A percentile compares a stretch with the other conserved stretches of the same genome.
Conservation (phyloP, 2,113 vertebrate species). For the Gallinago paraguaiae region DNA sequence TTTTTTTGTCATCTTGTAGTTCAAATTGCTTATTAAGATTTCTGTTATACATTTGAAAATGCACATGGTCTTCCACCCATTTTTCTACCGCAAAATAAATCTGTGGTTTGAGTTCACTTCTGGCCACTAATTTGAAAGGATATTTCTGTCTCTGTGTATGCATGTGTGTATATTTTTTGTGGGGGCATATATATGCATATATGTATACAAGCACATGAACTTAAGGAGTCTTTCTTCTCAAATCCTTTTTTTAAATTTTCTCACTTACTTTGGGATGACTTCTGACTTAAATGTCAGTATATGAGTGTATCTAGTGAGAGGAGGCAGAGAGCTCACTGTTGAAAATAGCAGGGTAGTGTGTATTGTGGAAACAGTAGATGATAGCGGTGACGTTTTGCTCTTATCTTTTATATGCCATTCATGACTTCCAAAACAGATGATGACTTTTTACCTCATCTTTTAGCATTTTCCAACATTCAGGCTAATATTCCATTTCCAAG, state of each 20-base stretch:
- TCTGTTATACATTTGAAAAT: not conserved
- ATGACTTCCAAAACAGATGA: not conserved
- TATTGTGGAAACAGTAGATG: not conserved
- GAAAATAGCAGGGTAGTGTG: not conserved
- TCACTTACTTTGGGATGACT: not conserved
- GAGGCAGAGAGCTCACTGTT: not conserved
- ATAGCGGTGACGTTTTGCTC: not conserved
- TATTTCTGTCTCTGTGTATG: not conserved
- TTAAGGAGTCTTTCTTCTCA: not conserved
- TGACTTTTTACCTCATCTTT: not conserved
- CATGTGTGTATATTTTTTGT: not conserved
- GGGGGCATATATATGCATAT: not conserved
- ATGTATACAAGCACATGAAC: not conserved
- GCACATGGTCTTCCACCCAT: not conserved
- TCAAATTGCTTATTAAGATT: not conserved
- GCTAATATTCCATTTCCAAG: not conserved
- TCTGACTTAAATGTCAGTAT: not conserved
- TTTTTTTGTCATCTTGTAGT: not conserved
- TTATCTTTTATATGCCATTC: not conserved
- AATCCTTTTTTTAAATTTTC: not conserved
- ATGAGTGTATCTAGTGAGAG: not conserved
- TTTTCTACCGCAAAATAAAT: not conserved
- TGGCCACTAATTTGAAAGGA: not conserved
- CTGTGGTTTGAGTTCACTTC: not conserved
- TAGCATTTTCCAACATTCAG: not conserved